A percentile compares a stretch with the other conserved stretches of the same genome.
These are phyloP conservation scores for Helostoma temminkii DNA, from an alignment of 2,797 vertebrate species.

Conservation along the genomic window DNA sequence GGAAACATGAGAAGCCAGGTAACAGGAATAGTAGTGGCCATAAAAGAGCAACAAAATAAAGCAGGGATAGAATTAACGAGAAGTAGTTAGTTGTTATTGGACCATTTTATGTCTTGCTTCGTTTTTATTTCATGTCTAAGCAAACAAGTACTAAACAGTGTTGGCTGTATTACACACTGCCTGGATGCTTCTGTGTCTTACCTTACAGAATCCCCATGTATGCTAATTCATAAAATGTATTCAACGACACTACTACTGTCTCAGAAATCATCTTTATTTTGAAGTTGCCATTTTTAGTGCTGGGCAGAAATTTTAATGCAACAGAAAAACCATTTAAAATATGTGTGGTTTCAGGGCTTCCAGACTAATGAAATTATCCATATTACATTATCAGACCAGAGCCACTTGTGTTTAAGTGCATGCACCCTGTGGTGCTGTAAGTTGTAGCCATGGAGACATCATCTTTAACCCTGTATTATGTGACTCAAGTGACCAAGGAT, in stretches of 20 bases:
- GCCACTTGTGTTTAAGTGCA: constrained; percentile 73
- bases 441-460: constrained; percentile 81
- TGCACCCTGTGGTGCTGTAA: constrained; percentile 56
- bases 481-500: constrained; percentile 58
- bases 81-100: constrained; percentile 43
- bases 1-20: constrained; percentile 42
- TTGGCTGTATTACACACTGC: not conserved
- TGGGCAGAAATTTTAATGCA: constrained; percentile 44
- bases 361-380: constrained; percentile 71
- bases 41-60: constrained; percentile 26
- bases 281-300: constrained; percentile 50
- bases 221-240: constrained; percentile 52
- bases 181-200: constrained; percentile 28
- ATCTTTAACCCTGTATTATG: constrained; percentile 67
- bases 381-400: constrained; percentile 74
- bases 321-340: constrained; percentile 63
- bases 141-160: constrained; percentile 22
- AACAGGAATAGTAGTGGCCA: constrained; percentile 21
- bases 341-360: constrained; percentile 63
- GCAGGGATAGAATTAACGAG: constrained; percentile 40
- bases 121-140: constrained; percentile 67
- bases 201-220: constrained; percentile 23
- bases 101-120: constrained; percentile 57
- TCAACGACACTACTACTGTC: constrained; percentile 41
- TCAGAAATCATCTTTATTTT: constrained; percentile 55